These are phyloP conservation scores for Syndactyla subalaris DNA, from an alignment of 2,797 vertebrate species.

Conservation along the genomic window DNA sequence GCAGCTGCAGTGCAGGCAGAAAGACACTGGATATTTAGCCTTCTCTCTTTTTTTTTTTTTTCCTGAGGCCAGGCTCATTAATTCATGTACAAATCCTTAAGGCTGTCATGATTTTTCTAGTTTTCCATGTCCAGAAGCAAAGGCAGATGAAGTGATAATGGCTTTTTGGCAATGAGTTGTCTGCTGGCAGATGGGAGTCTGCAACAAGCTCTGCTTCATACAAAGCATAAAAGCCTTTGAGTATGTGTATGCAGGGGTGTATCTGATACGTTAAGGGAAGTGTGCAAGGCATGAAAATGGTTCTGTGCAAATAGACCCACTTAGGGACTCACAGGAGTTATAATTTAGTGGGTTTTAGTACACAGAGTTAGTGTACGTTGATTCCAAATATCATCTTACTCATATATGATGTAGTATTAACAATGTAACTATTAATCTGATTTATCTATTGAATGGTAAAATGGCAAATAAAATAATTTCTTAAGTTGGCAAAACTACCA, in stretches of 20 bases:
- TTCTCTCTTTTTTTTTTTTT: not conserved
- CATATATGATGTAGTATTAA: not conserved
- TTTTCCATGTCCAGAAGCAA: not conserved
- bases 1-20: slow-evolving; percentile 20
- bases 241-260: too few relatives aligned
- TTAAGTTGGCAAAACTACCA: not conserved
- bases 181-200: not conserved
- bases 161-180: not conserved
- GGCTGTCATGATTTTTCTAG: not conserved
- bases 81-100: not conserved
- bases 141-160: not conserved
- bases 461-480: not conserved
- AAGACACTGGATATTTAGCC: not conserved
- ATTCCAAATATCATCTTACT: not conserved
- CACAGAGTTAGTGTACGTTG: fast-evolving
- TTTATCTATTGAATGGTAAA: not conserved
- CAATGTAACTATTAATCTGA: not conserved
- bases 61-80: not conserved
- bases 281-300: not conserved
- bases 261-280: not conserved
- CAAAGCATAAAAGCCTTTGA: not conserved
- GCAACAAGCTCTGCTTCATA: not conserved
- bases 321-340: not conserved
- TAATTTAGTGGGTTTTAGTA: not conserved
- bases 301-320: not conserved